phyloP scores from a whole-genome alignment of 2,797 vertebrate species.

The Anolis apletophallus region DNA sequence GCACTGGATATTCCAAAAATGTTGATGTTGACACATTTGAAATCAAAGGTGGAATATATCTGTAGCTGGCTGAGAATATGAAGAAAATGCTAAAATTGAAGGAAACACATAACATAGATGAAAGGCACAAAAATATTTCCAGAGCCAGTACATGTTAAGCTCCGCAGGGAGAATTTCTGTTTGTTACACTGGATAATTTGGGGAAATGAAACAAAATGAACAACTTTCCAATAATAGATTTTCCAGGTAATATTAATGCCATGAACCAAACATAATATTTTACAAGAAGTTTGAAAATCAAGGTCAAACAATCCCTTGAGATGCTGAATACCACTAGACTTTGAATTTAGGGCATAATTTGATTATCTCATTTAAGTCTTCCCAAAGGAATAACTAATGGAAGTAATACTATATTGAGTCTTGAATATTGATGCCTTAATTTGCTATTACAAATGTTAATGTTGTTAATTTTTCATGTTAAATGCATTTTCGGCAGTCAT shows the following conservation, averaged over 20 bases:
- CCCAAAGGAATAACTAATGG: background rate
- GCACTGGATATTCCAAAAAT: no score
- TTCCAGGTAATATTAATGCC: background rate
- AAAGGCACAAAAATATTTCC: background rate
- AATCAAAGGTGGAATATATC: background rate
- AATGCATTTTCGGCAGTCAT: background rate
- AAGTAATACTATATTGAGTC: background rate
- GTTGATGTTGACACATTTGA: background rate
- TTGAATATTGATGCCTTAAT: background rate
- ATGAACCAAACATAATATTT: constrained; percentile 17
- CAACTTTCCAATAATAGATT: constrained; percentile 2
- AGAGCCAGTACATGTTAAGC: background rate
- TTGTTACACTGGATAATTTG: constrained; percentile 35
- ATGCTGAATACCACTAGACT: constrained; percentile 16
- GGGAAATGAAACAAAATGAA: constrained; percentile 21
- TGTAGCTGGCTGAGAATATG: background rate
- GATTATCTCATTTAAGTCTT: background rate
- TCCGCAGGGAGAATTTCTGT: constrained; percentile 11
- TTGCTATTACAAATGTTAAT: background rate
- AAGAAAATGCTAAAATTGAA: background rate
- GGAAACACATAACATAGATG: background rate
- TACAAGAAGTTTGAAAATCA: constrained; percentile 28
- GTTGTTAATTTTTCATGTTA: background rate
- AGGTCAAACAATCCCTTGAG: constrained; percentile 26
- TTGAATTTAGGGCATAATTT: constrained; percentile 7